Conservation (phyloP, 1,140 invertebrate genomes). For the Drosophila burlai region DNA sequence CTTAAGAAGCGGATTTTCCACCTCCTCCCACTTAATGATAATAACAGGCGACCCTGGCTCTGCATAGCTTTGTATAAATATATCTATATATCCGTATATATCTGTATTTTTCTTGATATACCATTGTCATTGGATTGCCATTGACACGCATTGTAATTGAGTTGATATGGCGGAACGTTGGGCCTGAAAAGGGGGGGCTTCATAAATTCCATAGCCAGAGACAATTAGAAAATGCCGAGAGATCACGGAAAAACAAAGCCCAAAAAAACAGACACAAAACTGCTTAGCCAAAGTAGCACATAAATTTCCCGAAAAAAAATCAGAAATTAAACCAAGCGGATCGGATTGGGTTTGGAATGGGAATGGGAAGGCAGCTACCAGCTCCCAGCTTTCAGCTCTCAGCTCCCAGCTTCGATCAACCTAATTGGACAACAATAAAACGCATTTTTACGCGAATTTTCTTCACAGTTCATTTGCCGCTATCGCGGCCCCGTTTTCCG, state of each 20-base stretch:
- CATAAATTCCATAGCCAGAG: constrained; percentile 61
- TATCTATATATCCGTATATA: background rate
- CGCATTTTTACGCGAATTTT: constrained; percentile 76
- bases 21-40: constrained; percentile 42
- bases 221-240: constrained; percentile 46
- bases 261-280: constrained; percentile 19
- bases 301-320: constrained; percentile 45
- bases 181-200: constrained; percentile 14
- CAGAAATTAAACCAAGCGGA: constrained; percentile 58
- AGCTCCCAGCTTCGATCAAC: constrained; percentile 46
- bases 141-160: constrained; percentile 72
- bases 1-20: constrained; percentile 9
- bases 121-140: constrained; percentile 36
- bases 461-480: constrained; percentile 72
- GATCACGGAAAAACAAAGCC: constrained; percentile 11
- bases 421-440: constrained; percentile 79
- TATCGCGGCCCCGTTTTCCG: background rate
- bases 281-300: constrained; percentile 70
- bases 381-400: no score
- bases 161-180: constrained; percentile 50
- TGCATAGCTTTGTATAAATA: background rate
- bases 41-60: constrained; percentile 16
- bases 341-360: background rate
- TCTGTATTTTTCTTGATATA: background rate
- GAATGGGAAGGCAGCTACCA: constrained; percentile 40